phyloP scores from a whole-genome alignment of 2,888 invertebrate genomes.

The Spisula subtruncata region DNA sequence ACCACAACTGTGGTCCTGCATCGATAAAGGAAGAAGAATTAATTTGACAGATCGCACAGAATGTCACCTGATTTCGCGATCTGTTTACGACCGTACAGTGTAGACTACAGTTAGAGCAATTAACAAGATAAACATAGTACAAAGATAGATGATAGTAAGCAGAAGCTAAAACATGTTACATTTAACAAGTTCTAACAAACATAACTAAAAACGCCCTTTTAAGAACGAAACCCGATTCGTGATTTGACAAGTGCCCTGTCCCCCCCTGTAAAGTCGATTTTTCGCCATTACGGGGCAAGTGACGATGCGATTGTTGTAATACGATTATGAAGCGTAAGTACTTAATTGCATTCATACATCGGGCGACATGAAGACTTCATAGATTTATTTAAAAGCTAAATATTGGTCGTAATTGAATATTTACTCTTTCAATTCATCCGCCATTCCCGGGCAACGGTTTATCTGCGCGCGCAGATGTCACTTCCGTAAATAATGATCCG shows the following conservation, averaged over 20 bases:
- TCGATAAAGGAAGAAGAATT: too few species aligned
- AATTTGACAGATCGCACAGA: background rate
- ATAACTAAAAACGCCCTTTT: background rate
- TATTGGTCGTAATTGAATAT: background rate
- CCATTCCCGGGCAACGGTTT: conserved; percentile 73
- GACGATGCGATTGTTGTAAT: background rate
- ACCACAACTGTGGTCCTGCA: too few species aligned
- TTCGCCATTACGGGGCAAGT: background rate
- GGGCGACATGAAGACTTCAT: too few species aligned
- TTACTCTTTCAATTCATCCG: conserved; percentile 79
- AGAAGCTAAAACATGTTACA: background rate
- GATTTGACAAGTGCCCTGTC: conserved; percentile 26
- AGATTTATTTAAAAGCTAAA: background rate
- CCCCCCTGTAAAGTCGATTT: background rate
- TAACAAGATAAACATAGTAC: too few species aligned
- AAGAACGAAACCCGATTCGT: background rate
- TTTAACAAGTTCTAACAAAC: background rate
- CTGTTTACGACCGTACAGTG: background rate
- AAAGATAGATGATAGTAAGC: too few species aligned
- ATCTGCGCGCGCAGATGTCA: conserved; percentile 39
- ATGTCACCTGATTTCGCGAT: conserved; percentile 11
- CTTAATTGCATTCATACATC: background rate
- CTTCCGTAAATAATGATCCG: conserved; percentile 28
- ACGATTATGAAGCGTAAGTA: background rate
- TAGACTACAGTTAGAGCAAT: background rate